A percentile compares a stretch with the other conserved stretches of the same genome.
Evolutionary conservation across 2,113 vertebrate species (phyloP).

Genomic region (Rhipidura dahli): DNA sequence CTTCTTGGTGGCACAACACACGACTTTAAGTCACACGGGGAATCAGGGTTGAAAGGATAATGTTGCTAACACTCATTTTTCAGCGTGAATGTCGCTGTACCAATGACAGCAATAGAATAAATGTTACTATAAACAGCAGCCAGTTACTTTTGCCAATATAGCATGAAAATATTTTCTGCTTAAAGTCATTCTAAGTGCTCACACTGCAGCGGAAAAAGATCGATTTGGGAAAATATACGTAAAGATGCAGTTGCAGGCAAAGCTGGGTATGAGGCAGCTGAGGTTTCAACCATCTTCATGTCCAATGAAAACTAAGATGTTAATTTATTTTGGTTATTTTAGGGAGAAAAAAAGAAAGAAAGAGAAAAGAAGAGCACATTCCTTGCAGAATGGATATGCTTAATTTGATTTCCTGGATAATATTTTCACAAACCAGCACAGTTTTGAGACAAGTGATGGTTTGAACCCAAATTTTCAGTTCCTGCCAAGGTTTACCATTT

Average conservation of each 20-base stretch:
- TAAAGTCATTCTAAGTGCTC: neutral
- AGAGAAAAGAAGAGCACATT: neutral
- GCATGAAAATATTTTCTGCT: neutral
- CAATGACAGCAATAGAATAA: neutral
- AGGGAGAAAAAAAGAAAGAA: neutral
- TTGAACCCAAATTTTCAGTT: neutral
- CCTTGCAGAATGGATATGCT: rapidly evolving
- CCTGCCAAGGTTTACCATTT: neutral
- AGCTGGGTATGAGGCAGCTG: neutral
- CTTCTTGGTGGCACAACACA: neutral
- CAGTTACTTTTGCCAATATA: neutral
- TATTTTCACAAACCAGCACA: rapidly evolving
- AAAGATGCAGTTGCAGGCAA: neutral
- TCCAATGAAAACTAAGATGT: neutral
- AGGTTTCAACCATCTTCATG: neutral
- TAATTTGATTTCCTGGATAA: neutral
- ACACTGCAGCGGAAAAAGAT: neutral
- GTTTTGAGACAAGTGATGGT: neutral
- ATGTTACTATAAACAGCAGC: neutral
- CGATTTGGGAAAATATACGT: neutral
- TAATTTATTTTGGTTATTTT: neutral
- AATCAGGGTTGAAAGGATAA: slow-evolving; percentile 18
- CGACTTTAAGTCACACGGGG: neutral
- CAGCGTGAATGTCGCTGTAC: neutral
- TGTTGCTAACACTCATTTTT: neutral